Evolutionary conservation across 2,888 invertebrate species (phyloP).

Genomic region (Brenthis daphne): DNA sequence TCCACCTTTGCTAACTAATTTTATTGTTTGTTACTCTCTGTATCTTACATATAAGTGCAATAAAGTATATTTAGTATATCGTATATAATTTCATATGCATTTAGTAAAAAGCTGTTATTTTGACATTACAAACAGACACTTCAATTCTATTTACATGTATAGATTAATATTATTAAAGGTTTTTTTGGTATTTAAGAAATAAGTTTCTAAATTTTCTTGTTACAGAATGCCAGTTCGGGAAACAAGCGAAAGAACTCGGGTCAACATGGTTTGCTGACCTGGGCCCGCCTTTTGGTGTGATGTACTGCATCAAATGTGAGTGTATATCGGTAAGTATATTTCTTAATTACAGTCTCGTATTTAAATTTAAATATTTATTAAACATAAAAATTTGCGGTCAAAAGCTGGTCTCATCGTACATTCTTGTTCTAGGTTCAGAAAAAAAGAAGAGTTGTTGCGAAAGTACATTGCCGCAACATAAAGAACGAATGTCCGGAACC

Average conservation of each 20-base stretch:
- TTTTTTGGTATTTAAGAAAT: too few species aligned
- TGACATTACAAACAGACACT: too few species aligned
- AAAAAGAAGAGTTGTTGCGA: conserved; percentile 93
- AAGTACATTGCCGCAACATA: conserved; percentile 94
- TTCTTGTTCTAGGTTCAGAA: conserved; percentile 87
- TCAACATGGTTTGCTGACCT: conserved; percentile 96
- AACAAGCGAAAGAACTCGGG: conserved; percentile 92
- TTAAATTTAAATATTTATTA: not conserved
- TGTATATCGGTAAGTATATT: conserved; percentile 93
- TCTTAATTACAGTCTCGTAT: not conserved
- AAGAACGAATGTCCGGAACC: conserved; percentile 95
- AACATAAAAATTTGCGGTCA: too few species aligned
- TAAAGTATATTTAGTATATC: too few species aligned
- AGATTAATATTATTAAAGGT: too few species aligned
- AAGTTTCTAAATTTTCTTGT: conserved; percentile 64
- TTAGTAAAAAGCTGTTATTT: too few species aligned
- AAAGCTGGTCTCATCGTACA: not conserved
- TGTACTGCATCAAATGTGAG: conserved; percentile 98
- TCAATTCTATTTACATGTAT: too few species aligned
- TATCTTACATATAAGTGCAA: too few species aligned
- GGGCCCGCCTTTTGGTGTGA: conserved; percentile 95
- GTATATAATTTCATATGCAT: too few species aligned
- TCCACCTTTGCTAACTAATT: too few species aligned
- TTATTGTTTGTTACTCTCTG: too few species aligned
- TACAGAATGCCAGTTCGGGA: conserved; percentile 96